These are phyloP conservation scores for Oryzias sinensis DNA, from an alignment of 2,797 vertebrate genomes.

Conservation along the genomic window DNA sequence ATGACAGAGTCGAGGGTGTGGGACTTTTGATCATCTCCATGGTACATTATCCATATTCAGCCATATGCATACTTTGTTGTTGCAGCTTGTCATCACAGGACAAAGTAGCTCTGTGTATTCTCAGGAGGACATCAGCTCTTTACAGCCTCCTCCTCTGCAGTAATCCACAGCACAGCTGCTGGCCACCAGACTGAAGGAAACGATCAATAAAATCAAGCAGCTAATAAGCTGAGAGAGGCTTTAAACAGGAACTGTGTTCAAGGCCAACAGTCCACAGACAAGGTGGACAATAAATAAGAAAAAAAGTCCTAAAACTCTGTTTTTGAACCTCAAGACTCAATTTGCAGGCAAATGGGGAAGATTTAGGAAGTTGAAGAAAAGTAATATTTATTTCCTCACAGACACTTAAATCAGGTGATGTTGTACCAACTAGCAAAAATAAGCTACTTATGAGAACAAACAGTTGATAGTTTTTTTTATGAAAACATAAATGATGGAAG, in stretches of 20 bases:
- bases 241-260: constrained; percentile 63
- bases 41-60: constrained; percentile 29
- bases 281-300: constrained; percentile 30
- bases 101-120: constrained; percentile 39
- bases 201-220: constrained; percentile 68
- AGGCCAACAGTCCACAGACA: constrained; percentile 26
- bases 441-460: no score
- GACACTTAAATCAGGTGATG: no score
- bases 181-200: constrained; percentile 51
- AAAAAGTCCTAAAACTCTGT: constrained; percentile 17
- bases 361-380: not conserved
- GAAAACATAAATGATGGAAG: no score
- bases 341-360: constrained; percentile 11
- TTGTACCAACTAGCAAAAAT: no score
- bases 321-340: not conserved
- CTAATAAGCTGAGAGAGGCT: constrained; percentile 64
- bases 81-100: constrained; percentile 45
- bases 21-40: constrained; percentile 72
- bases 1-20: constrained; percentile 57
- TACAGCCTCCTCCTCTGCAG: constrained; percentile 41
- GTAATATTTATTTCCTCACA: no score
- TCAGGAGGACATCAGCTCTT: constrained; percentile 50
- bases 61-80: constrained; percentile 9
- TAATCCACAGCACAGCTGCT: constrained; percentile 44
- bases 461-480: no score